A percentile compares a stretch with the other conserved stretches of the same genome.
Conservation (phyloP, 1,140 invertebrate genomes). For the Brachionus sp. region DNA sequence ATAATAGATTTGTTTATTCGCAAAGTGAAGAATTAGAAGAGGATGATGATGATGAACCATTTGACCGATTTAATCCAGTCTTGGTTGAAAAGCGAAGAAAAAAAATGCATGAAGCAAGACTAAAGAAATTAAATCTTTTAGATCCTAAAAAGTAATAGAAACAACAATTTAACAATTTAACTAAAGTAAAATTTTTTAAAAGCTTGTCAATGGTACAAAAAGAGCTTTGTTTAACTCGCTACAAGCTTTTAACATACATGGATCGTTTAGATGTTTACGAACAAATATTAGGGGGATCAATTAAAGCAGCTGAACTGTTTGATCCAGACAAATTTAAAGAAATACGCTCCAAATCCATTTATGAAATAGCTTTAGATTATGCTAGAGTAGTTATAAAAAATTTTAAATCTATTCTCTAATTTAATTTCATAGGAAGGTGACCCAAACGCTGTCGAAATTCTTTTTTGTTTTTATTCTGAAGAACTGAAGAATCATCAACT, state of each 20-base stretch:
- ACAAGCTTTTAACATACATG: constrained; percentile 65
- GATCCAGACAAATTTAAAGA: constrained; percentile 64
- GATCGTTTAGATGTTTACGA: constrained; percentile 68
- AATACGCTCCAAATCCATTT: constrained; percentile 63
- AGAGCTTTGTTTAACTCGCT: constrained; percentile 64
- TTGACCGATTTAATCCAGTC: constrained; percentile 40
- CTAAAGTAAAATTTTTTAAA: background rate
- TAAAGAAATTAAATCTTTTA: constrained; percentile 39
- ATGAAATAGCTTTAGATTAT: constrained; percentile 66
- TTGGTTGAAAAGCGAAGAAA: background rate
- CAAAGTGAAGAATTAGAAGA: constrained; percentile 33
- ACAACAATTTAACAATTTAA: background rate
- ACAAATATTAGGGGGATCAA: constrained; percentile 60
- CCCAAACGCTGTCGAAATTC: constrained; percentile 64
- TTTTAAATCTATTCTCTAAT: constrained; percentile 62
- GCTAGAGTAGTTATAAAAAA: constrained; percentile 60
- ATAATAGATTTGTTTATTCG: constrained; percentile 45
- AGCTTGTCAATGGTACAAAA: constrained; percentile 64
- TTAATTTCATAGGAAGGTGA: constrained; percentile 67
- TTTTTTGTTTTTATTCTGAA: constrained; percentile 46
- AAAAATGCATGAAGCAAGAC: background rate
- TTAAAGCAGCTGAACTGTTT: constrained; percentile 60
- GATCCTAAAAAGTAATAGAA: constrained; percentile 46
- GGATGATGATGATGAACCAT: constrained; percentile 45
- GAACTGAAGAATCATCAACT: constrained; percentile 54